A percentile compares a stretch with the other conserved stretches of the same genome.
Evolutionary conservation across 2,113 vertebrate genomes (phyloP).

Genomic region (Indicator indicator): DNA sequence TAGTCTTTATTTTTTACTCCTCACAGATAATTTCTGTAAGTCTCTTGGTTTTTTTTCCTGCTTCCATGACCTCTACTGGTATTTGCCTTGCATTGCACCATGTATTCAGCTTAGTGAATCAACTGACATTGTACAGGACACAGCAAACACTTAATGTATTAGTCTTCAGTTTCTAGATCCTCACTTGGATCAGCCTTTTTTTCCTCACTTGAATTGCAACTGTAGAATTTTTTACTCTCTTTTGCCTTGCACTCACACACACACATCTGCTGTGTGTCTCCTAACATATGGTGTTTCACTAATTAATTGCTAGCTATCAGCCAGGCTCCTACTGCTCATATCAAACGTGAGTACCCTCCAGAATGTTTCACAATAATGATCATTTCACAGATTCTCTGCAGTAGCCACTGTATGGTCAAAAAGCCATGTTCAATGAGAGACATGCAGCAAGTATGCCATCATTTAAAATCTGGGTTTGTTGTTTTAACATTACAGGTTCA

Average conservation of each 20-base stretch:
- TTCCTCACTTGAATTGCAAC: constrained; percentile 32
- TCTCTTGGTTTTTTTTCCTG: background rate
- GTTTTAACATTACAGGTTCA: background rate
- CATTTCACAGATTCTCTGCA: background rate
- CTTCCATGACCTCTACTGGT: constrained; percentile 43
- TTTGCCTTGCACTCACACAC: background rate
- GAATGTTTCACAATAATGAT: background rate
- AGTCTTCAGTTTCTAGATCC: background rate
- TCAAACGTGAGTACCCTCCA: constrained; percentile 39
- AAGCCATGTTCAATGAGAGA: background rate
- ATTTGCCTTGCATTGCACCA: background rate
- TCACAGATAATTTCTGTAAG: background rate
- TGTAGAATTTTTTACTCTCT: constrained; percentile 17
- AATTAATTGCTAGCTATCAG: constrained; percentile 67
- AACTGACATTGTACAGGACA: background rate
- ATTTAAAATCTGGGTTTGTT: background rate
- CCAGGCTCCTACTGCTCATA: constrained; percentile 40
- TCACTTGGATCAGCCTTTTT: constrained; percentile 10
- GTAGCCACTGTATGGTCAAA: background rate
- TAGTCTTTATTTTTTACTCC: background rate
- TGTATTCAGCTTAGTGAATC: background rate
- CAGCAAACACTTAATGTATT: background rate
- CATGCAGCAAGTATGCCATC: background rate
- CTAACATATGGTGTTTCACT: constrained; percentile 67
- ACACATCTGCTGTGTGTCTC: constrained; percentile 58